Evolutionary conservation across 2,113 vertebrate genomes (phyloP).

Genomic region (Pavo muticus): DNA sequence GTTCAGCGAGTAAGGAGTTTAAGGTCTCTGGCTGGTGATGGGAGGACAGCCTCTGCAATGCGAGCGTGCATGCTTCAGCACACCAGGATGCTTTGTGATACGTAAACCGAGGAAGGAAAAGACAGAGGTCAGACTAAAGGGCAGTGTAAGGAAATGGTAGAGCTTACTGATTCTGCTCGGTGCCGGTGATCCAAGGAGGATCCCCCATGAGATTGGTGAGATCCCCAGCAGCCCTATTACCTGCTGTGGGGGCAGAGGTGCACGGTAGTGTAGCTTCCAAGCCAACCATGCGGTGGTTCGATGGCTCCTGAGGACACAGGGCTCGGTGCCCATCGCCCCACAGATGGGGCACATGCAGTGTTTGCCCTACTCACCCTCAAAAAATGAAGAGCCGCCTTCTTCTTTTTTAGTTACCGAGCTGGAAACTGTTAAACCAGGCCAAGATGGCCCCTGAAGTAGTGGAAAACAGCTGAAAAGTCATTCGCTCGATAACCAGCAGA

Average conservation of each 20-base stretch:
- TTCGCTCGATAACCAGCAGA: background rate
- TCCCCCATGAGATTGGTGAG: background rate
- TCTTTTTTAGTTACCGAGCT: background rate
- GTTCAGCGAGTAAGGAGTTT: background rate
- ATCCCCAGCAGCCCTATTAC: background rate
- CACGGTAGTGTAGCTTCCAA: background rate
- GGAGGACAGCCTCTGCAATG: background rate
- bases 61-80: background rate
- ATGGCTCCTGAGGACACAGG: background rate
- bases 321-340: fast-evolving
- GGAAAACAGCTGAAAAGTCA: background rate
- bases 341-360: background rate
- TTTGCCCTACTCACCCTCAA: background rate
- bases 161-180: background rate
- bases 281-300: background rate
- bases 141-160: background rate
- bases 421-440: background rate
- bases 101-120: background rate
- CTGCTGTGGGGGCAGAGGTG: background rate
- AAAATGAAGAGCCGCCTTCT: background rate
- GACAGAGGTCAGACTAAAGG: slow-evolving; percentile 37
- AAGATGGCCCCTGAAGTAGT: background rate
- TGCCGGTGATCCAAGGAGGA: background rate
- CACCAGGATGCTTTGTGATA: background rate
- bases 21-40: background rate